Evolutionary conservation across 2,113 vertebrate species (phyloP).

Genomic region (Cinclus cinclus): DNA sequence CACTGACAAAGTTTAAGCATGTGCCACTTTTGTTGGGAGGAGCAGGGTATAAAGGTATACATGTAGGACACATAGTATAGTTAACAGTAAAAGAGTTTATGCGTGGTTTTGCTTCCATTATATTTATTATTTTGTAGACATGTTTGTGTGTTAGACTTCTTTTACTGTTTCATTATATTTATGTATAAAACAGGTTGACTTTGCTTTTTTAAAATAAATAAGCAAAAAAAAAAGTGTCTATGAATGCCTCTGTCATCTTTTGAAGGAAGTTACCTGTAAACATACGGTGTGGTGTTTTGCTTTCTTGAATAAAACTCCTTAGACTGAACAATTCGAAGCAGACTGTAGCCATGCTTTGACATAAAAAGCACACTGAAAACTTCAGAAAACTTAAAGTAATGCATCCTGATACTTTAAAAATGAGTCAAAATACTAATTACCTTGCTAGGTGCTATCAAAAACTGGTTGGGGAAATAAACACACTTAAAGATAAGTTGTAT

Average conservation of each 20-base stretch:
- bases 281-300: neutral
- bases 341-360: conserved; percentile 10
- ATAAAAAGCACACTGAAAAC: neutral
- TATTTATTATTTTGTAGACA: conserved; percentile 85
- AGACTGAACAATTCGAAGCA: conserved; percentile 31
- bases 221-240: conserved; percentile 79
- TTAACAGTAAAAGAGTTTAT: conserved; percentile 44
- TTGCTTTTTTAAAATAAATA: conserved; percentile 83
- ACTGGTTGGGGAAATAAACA: neutral
- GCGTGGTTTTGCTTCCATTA: conserved; percentile 70
- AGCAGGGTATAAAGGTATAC: conserved; percentile 68
- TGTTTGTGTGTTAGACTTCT: conserved; percentile 77
- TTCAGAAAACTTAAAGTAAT: neutral
- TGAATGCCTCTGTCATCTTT: conserved; percentile 86
- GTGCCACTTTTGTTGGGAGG: conserved; percentile 62
- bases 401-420: neutral
- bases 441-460: neutral
- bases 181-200: conserved; percentile 79
- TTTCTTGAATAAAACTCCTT: conserved; percentile 14
- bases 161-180: conserved; percentile 77
- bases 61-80: conserved; percentile 63
- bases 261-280: conserved; percentile 64
- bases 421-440: neutral
- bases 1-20: conserved; percentile 5
- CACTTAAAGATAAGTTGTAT: neutral